Evolutionary conservation across 2,888 invertebrate species (phyloP).

Genomic region (Graphium colonna): DNA sequence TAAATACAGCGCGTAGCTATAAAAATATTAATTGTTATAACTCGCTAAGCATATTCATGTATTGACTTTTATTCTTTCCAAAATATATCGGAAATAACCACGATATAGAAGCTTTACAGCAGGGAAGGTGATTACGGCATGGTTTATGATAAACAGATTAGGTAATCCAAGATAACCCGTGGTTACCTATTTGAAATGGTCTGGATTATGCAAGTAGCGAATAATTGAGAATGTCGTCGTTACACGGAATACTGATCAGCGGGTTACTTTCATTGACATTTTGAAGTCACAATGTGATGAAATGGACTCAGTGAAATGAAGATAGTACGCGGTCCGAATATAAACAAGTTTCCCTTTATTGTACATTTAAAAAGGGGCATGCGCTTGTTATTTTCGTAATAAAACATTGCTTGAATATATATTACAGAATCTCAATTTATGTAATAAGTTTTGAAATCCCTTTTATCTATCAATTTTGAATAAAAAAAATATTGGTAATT

Average conservation of each 20-base stretch:
- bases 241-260: slow-evolving; percentile 44
- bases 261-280: slow-evolving; percentile 36
- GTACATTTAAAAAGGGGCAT: neutral
- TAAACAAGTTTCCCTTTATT: slow-evolving; percentile 39
- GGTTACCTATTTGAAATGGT: slow-evolving; percentile 44
- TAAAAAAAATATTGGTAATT: neutral
- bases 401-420: too few species aligned
- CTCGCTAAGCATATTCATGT: neutral
- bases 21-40: neutral
- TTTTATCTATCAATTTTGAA: neutral
- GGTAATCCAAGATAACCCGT: slow-evolving; percentile 31
- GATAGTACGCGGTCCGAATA: slow-evolving; percentile 46
- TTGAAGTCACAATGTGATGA: slow-evolving; percentile 34
- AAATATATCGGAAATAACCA: too few species aligned
- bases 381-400: neutral
- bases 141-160: slow-evolving; percentile 16
- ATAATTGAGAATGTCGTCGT: slow-evolving; percentile 37
- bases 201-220: slow-evolving; percentile 42
- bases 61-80: neutral
- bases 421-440: too few species aligned
- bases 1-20: neutral
- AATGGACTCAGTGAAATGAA: slow-evolving; percentile 42
- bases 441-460: too few species aligned
- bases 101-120: too few species aligned
- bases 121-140: neutral